phyloP scores from a whole-genome alignment of 1,140 invertebrate species.

The Mya arenaria region DNA sequence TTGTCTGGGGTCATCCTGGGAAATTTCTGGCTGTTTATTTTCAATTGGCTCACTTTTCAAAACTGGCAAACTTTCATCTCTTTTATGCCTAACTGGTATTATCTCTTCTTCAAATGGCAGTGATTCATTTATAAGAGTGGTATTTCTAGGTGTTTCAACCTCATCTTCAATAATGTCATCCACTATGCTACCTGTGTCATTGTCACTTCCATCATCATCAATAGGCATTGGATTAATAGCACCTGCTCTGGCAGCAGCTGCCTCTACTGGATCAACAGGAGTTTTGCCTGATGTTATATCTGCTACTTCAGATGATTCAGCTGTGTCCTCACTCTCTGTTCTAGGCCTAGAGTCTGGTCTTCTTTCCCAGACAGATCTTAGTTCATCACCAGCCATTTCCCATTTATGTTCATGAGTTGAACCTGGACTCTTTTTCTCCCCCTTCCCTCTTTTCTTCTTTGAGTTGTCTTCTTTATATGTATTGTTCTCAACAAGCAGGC shows the following conservation, averaged over 20 bases:
- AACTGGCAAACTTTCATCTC: not conserved
- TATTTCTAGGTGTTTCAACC: not conserved
- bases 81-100: not conserved
- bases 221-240: not conserved
- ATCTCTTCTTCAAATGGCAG: not conserved
- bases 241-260: not conserved
- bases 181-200: not conserved
- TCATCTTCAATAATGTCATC: constrained; percentile 15
- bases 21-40: not conserved
- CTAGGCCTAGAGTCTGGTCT: constrained; percentile 21
- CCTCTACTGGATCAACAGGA: not conserved
- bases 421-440: not conserved
- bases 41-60: not conserved
- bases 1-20: constrained; percentile 18
- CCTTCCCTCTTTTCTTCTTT: not conserved
- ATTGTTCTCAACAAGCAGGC: constrained; percentile 35
- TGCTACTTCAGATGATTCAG: not conserved
- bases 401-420: constrained; percentile 34
- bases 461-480: constrained; percentile 9
- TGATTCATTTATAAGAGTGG: not conserved
- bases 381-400: constrained; percentile 41
- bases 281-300: not conserved
- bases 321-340: constrained; percentile 30
- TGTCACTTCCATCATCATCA: no score
- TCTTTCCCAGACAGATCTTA: constrained; percentile 34